phyloP scores from a whole-genome alignment of 2,113 vertebrate genomes.

The Archilochus colubris region DNA sequence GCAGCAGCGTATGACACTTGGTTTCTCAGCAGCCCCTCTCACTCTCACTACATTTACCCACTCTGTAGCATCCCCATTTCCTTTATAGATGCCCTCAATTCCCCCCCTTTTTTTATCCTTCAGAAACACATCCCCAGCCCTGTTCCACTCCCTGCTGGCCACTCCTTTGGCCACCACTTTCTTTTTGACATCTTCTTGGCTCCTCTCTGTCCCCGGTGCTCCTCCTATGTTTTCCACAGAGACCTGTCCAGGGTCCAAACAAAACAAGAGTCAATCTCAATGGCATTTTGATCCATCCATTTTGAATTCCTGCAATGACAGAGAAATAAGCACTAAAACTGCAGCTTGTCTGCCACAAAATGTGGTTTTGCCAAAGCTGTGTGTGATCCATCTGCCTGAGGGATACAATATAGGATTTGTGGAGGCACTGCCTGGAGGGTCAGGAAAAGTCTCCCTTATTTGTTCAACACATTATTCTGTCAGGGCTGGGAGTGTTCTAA shows the following conservation, averaged over 20 bases:
- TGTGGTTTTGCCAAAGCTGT: neutral
- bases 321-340: slow-evolving; percentile 36
- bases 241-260: slow-evolving; percentile 23
- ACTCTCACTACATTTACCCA: neutral
- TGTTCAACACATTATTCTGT: neutral
- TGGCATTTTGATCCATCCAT: slow-evolving; percentile 12
- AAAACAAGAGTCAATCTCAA: slow-evolving; percentile 6
- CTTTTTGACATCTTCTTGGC: slow-evolving; percentile 25
- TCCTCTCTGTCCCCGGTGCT: neutral
- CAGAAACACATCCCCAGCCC: neutral
- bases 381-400: slow-evolving; percentile 14
- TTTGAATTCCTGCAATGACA: slow-evolving; percentile 14
- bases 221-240: slow-evolving; percentile 52
- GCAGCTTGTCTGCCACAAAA: slow-evolving; percentile 30
- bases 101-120: neutral
- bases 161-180: neutral
- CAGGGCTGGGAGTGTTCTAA: neutral
- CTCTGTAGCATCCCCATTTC: neutral
- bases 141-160: slow-evolving; percentile 5
- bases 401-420: neutral
- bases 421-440: neutral
- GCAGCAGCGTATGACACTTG: neutral
- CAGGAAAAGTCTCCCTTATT: neutral
- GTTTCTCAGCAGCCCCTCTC: neutral
- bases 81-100: neutral